Percentiles rank a stretch among this genome's conserved stretches.
Conservation (phyloP, 2,113 vertebrate genomes). For the Hyla sarda region DNA sequence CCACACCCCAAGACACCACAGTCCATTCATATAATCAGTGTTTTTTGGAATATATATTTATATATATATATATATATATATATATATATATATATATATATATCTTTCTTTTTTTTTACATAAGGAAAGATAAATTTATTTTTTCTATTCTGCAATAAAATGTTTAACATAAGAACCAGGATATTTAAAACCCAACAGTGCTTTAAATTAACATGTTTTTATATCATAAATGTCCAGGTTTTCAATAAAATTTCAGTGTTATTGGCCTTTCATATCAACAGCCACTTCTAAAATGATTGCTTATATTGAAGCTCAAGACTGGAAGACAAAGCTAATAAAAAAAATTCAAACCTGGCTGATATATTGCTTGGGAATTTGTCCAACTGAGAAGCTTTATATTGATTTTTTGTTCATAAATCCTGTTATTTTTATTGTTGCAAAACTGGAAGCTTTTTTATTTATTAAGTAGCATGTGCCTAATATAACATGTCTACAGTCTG, state of each 20-base stretch:
- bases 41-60: too few relatives aligned
- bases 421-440: conserved; percentile 31
- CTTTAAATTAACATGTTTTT: neutral
- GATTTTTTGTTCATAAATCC: conserved; percentile 34
- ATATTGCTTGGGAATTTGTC: conserved; percentile 18
- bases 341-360: neutral
- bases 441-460: conserved; percentile 15
- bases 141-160: neutral
- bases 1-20: too few relatives aligned
- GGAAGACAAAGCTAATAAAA: conserved; percentile 13
- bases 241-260: neutral
- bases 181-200: neutral
- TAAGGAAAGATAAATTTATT: neutral
- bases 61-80: too few relatives aligned
- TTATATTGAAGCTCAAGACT: conserved; percentile 11
- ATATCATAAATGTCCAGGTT: neutral
- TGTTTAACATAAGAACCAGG: neutral
- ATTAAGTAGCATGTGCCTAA: neutral
- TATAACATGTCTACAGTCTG: conserved; percentile 9
- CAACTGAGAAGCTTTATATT: conserved; percentile 19
- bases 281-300: conserved; percentile 8
- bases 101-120: too few relatives aligned
- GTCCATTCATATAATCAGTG: too few relatives aligned
- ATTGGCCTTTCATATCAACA: neutral
- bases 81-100: too few relatives aligned